phyloP scores from a whole-genome alignment of 1,140 invertebrate species.

The Drosophila obscura region DNA sequence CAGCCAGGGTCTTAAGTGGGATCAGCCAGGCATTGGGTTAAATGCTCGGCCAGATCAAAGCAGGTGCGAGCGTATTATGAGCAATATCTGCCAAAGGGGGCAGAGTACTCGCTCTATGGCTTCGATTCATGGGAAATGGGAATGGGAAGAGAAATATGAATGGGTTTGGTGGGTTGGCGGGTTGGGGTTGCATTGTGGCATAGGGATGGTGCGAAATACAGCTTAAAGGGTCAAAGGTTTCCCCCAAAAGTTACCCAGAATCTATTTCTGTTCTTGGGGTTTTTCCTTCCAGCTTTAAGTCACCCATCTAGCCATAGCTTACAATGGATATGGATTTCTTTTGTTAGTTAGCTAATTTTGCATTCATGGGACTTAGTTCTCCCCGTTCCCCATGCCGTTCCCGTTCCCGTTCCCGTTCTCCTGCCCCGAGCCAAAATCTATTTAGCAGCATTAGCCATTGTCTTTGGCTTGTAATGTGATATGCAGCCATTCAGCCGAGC shows the following conservation, averaged over 20 bases:
- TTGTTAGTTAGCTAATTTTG: slow-evolving; percentile 36
- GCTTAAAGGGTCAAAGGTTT: neutral
- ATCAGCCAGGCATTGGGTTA: slow-evolving; percentile 55
- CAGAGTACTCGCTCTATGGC: neutral
- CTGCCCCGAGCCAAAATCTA: slow-evolving; percentile 21
- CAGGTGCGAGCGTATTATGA: slow-evolving; percentile 57
- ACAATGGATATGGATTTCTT: slow-evolving; percentile 4
- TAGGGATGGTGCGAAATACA: neutral
- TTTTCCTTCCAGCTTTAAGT: too few species aligned
- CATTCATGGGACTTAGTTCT: slow-evolving; percentile 25
- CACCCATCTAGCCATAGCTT: too few species aligned
- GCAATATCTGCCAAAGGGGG: slow-evolving; percentile 22
- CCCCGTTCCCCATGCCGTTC: neutral
- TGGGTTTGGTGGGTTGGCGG: neutral
- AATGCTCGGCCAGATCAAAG: slow-evolving; percentile 58
- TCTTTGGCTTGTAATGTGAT: slow-evolving; percentile 69
- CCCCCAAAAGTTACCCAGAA: too few species aligned
- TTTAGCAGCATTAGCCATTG: slow-evolving; percentile 52
- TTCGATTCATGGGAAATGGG: neutral
- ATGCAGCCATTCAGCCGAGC: slow-evolving; percentile 55
- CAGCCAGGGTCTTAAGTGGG: slow-evolving; percentile 57
- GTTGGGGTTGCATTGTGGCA: neutral
- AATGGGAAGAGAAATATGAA: too few species aligned
- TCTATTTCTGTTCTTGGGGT: too few species aligned
- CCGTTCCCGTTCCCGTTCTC: neutral